phyloP scores from a whole-genome alignment of 2,888 invertebrate species.

The Myopa tessellatipennis region DNA sequence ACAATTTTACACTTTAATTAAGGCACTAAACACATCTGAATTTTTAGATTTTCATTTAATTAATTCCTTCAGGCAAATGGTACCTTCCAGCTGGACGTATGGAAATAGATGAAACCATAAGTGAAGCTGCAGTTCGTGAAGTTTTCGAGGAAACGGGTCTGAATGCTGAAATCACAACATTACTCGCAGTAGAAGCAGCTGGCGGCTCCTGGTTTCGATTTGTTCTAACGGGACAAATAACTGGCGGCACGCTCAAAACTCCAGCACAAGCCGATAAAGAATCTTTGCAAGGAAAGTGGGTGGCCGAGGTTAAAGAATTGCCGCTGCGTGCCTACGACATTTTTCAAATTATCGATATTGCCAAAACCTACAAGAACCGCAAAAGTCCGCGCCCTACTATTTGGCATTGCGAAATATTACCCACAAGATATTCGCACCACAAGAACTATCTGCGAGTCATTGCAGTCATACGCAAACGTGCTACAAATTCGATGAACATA shows the following conservation, averaged over 20 bases:
- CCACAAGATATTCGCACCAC: constrained; percentile 76
- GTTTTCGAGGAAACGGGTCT: constrained; percentile 97
- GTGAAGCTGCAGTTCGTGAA: constrained; percentile 88
- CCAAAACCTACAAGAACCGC: constrained; percentile 70
- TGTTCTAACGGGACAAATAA: constrained; percentile 84
- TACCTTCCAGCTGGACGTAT: constrained; percentile 97
- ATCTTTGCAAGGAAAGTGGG: constrained; percentile 93
- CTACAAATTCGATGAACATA: constrained; percentile 86
- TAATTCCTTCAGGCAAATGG: constrained; percentile 72
- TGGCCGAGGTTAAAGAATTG: constrained; percentile 79
- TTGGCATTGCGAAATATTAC: constrained; percentile 81
- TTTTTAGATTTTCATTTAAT: not conserved
- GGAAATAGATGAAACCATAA: constrained; percentile 89
- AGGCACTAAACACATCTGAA: not conserved
- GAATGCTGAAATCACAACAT: constrained; percentile 82
- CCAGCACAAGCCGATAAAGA: constrained; percentile 91
- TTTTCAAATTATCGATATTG: constrained; percentile 82
- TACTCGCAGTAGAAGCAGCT: constrained; percentile 88
- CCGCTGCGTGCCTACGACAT: constrained; percentile 85
- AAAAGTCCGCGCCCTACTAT: constrained; percentile 51
- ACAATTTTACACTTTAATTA: too few relatives aligned
- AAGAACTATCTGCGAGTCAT: constrained; percentile 83
- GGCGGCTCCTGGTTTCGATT: constrained; percentile 94
- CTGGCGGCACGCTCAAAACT: constrained; percentile 90
- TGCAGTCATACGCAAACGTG: constrained; percentile 82